A percentile compares a stretch with the other conserved stretches of the same genome.
Evolutionary conservation across 2,113 vertebrate genomes (phyloP).

Genomic region (Aythya baeri): DNA sequence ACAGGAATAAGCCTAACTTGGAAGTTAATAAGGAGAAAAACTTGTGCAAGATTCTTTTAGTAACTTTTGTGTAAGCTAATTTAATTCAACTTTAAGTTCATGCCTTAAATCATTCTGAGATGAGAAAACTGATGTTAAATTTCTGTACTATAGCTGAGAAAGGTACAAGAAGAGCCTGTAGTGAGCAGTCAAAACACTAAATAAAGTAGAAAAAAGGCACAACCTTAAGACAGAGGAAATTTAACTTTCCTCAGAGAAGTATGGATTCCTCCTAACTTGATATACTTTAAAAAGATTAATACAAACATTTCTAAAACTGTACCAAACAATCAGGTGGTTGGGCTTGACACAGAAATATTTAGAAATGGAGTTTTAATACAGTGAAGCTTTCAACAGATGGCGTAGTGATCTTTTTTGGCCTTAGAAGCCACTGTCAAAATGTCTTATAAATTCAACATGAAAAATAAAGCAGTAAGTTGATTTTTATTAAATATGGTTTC

Average conservation of each 20-base stretch:
- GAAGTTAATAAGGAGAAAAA: background rate
- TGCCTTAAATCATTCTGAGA: slow-evolving; percentile 14
- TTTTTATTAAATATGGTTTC: background rate
- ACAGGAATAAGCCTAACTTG: background rate
- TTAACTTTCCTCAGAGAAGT: background rate
- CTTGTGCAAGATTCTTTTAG: background rate
- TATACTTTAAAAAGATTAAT: background rate
- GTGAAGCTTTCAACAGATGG: background rate
- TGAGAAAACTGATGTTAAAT: background rate
- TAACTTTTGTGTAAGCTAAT: background rate
- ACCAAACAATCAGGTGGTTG: background rate
- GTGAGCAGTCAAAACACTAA: background rate
- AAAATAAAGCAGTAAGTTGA: background rate
- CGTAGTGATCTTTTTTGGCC: background rate
- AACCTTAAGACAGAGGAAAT: background rate
- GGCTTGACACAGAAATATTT: background rate
- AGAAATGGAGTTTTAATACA: background rate
- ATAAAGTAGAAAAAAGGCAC: background rate
- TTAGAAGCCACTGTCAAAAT: background rate
- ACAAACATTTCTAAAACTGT: background rate
- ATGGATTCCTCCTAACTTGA: background rate
- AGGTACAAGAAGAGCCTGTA: slow-evolving; percentile 5
- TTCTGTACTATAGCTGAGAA: slow-evolving; percentile 13
- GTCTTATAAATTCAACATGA: background rate
- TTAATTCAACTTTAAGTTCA: background rate